These are phyloP conservation scores for Nycteola revayana DNA, from an alignment of 2,888 invertebrate genomes.

Conservation along the genomic window DNA sequence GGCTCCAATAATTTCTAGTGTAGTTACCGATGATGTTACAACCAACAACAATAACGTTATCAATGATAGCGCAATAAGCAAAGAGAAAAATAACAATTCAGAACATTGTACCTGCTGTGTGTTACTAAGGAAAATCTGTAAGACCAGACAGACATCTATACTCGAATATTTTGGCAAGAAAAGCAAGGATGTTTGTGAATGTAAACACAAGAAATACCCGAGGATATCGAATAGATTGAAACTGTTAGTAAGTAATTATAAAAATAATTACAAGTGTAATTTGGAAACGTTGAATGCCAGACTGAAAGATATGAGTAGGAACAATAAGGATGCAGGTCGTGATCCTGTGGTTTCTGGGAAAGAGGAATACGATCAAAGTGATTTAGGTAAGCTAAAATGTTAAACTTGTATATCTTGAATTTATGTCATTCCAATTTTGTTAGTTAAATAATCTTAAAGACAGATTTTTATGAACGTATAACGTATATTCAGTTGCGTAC, in stretches of 20 bases:
- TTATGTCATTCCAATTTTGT: too few relatives aligned
- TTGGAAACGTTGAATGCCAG: slow-evolving; percentile 36
- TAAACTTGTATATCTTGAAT: too few relatives aligned
- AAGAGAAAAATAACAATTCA: too few relatives aligned
- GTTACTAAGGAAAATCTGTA: slow-evolving; percentile 48
- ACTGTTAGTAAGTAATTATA: slow-evolving; percentile 49
- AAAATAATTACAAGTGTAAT: slow-evolving; percentile 32
- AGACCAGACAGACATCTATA: slow-evolving; percentile 46
- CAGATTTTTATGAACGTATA: too few relatives aligned
- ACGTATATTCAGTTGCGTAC: too few relatives aligned
- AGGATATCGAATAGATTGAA: slow-evolving; percentile 54
- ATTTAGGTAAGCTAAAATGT: slow-evolving; percentile 44
- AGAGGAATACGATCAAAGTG: slow-evolving; percentile 33
- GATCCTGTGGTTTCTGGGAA: slow-evolving; percentile 11
- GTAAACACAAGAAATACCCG: slow-evolving; percentile 45
- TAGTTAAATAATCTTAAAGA: too few relatives aligned
- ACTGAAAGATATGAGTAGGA: slow-evolving; percentile 19
- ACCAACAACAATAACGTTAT: too few relatives aligned
- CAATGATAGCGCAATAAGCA: too few relatives aligned
- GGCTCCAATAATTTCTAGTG: slow-evolving; percentile 31
- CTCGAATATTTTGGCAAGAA: slow-evolving; percentile 54
- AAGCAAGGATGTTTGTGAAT: slow-evolving; percentile 42
- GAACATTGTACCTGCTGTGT: slow-evolving; percentile 62
- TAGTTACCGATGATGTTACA: slow-evolving; percentile 2
- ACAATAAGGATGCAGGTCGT: slow-evolving; percentile 3